Percentiles rank a stretch among this genome's conserved stretches.
These are phyloP conservation scores for Heteromyza rotundicornis DNA, from an alignment of 2,888 invertebrate species.

Conservation along the genomic window DNA sequence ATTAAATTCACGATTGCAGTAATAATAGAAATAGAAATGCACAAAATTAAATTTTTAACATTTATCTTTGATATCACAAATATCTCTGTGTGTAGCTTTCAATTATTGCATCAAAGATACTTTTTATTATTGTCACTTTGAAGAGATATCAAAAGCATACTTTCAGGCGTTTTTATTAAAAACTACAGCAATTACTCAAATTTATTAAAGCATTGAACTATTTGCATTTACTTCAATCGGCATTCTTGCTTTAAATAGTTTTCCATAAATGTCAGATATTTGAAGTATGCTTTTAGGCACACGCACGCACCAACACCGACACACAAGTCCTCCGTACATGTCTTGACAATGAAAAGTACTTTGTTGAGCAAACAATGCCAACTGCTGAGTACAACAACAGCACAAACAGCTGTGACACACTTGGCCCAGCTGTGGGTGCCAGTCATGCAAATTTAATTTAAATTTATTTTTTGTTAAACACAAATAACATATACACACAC, in stretches of 20 bases:
- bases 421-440: neutral
- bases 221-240: too few relatives aligned
- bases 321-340: neutral
- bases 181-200: too few relatives aligned
- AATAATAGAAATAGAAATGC: too few relatives aligned
- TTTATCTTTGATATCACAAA: too few relatives aligned
- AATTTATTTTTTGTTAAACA: neutral
- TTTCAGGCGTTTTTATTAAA: too few relatives aligned
- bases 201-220: too few relatives aligned
- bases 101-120: too few relatives aligned
- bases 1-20: too few relatives aligned
- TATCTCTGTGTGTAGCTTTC: too few relatives aligned
- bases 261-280: neutral
- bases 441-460: neutral
- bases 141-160: neutral
- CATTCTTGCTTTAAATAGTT: neutral
- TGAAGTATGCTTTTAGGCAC: neutral
- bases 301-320: neutral
- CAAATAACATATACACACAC: neutral
- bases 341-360: neutral
- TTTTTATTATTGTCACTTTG: too few relatives aligned
- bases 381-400: too few relatives aligned
- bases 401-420: neutral
- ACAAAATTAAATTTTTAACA: too few relatives aligned
- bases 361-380: neutral